phyloP scores from a whole-genome alignment of 2,797 vertebrate genomes.

The Linurgus olivaceus region DNA sequence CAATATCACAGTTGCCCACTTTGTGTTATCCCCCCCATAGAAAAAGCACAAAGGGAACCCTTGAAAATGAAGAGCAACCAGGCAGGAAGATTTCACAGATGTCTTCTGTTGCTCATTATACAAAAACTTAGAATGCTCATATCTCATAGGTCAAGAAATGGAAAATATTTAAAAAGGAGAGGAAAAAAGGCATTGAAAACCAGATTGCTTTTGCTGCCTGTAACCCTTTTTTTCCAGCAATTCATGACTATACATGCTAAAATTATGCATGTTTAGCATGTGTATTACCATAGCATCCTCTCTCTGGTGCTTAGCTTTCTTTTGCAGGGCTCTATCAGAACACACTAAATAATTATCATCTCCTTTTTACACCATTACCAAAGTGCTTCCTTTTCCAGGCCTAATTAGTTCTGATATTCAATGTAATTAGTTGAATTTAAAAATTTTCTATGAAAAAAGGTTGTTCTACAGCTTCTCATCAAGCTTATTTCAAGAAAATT shows the following conservation, averaged over 20 bases:
- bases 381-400: constrained; percentile 33
- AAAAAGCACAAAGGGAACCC: not conserved
- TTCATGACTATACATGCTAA: constrained; percentile 5
- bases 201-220: not conserved
- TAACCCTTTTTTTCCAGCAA: not conserved
- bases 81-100: not conserved
- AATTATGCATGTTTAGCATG: constrained; percentile 16
- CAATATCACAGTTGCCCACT: not conserved
- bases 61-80: not conserved
- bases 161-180: not conserved
- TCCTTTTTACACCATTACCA: not conserved
- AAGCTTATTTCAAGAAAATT: not conserved
- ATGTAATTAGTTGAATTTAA: constrained; percentile 37
- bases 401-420: constrained; percentile 45
- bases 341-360: not conserved
- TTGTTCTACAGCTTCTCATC: not conserved
- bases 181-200: not conserved
- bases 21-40: not conserved
- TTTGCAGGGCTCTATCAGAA: not conserved
- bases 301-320: not conserved
- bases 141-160: not conserved
- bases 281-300: constrained; percentile 22
- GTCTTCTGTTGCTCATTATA: not conserved
- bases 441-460: not conserved
- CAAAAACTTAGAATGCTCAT: not conserved